Base-by-base conservation (phyloP, 1,140 invertebrate species). In the Melipona quadrifasciata region DNA sequence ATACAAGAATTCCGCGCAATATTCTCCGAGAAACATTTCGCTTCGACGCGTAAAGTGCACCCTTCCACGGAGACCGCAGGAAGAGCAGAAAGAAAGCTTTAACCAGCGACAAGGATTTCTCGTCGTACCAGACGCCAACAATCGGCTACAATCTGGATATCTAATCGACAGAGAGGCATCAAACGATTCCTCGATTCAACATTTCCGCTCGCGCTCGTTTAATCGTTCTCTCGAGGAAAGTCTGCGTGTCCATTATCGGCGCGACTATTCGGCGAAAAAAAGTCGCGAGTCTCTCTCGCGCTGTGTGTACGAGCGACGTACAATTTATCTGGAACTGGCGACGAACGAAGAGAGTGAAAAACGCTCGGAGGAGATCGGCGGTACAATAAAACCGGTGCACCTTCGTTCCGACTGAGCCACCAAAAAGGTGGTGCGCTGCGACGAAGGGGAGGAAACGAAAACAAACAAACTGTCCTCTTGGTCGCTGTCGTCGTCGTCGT, bases 381-480 rank as follows among this genome's bases (percentile, higher is more conserved):
- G 47, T 39, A 64, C 51, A 67, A 78, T 78, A 58, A 75, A 76
- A 85, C 83, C 83, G 39, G 75, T 51, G 53, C 78, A 61, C 82
- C 51, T 74, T 65, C 39, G 39, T 39, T 55, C 31, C 39, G 61
- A 57, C 72, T 34, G 64, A 53, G 58, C 3, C 68, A 85, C 51
- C 75, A 86, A 90, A 89, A 82, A 82, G 82, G 57, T 68, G 75
- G 80, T 73, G 81, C 57, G 31, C 58, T 70, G 67, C 67, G 57
- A 70, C 85, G 77, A 47, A 47, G 78, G 68, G 71, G 67, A 72
- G 64, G 58, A 79, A 67, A 72, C 47, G 39, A 82, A 72, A 75
- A 71, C 68, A 74, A 78, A 71, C 67, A 53, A 73, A 82, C 31
- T 27, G 16, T 61, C 58, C 61, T 85, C 64, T 65, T 55, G 70